Conservation (phyloP, 2,888 invertebrate genomes). For the Synergus umbraculus region DNA sequence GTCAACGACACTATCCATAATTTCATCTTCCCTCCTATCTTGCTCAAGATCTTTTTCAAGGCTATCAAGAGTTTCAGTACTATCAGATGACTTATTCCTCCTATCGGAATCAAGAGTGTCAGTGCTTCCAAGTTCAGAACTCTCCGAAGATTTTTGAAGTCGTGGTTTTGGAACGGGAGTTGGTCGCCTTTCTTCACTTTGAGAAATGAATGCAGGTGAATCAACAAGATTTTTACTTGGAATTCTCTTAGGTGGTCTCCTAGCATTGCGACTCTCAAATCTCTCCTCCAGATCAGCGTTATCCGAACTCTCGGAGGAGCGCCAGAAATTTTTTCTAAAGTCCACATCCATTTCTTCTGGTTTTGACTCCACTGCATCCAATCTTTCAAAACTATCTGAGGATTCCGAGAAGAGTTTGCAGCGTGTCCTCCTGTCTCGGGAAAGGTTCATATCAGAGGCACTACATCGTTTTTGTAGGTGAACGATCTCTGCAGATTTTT, state of each 20-base stretch:
- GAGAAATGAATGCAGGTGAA: slow-evolving; percentile 50
- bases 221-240: slow-evolving; percentile 67
- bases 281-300: slow-evolving; percentile 70
- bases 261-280: slow-evolving; percentile 65
- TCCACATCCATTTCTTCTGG: slow-evolving; percentile 46
- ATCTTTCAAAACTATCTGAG: slow-evolving; percentile 68
- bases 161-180: slow-evolving; percentile 61
- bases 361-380: slow-evolving; percentile 54
- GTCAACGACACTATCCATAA: slow-evolving; percentile 62
- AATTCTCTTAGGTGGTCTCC: slow-evolving; percentile 68
- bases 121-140: slow-evolving; percentile 74
- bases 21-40: slow-evolving; percentile 67
- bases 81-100: slow-evolving; percentile 72
- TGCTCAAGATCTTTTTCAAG: slow-evolving; percentile 70
- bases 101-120: slow-evolving; percentile 74
- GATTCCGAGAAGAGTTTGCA: slow-evolving; percentile 52
- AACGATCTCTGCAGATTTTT: slow-evolving; percentile 48
- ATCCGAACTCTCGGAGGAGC: slow-evolving; percentile 74
- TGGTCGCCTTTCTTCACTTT: slow-evolving; percentile 51
- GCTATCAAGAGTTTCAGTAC: slow-evolving; percentile 74
- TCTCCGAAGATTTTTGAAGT: slow-evolving; percentile 74
- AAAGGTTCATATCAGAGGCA: slow-evolving; percentile 69
- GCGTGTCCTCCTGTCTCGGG: slow-evolving; percentile 33
- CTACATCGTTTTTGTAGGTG: slow-evolving; percentile 70
- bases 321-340: slow-evolving; percentile 48